Conservation (phyloP, 1,140 invertebrate genomes). For the Eupeodes corollae region DNA sequence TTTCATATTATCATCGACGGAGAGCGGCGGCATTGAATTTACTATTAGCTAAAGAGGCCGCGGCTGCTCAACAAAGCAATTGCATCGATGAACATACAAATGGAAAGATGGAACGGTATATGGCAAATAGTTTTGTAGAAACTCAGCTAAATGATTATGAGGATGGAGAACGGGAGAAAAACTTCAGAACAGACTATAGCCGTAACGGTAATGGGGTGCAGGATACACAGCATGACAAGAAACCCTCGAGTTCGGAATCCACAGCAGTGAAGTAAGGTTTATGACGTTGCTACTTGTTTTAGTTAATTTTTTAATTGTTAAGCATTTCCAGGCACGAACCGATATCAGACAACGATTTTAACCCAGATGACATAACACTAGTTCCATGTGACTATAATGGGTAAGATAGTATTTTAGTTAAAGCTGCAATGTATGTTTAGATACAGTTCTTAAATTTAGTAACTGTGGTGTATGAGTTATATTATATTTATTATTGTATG, state of each 20-base stretch:
- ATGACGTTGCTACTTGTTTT: not conserved
- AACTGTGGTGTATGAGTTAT: too few species aligned
- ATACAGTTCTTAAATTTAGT: too few species aligned
- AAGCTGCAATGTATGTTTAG: too few species aligned
- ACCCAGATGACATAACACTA: slow-evolving; percentile 32
- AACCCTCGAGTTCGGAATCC: too few species aligned
- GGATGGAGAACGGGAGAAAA: slow-evolving; percentile 3
- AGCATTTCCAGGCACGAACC: slow-evolving; percentile 24
- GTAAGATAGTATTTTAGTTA: slow-evolving; percentile 14
- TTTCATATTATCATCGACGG: slow-evolving; percentile 31
- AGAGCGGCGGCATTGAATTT: slow-evolving; percentile 23
- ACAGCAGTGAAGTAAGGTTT: slow-evolving; percentile 28
- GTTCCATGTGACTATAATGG: slow-evolving; percentile 35
- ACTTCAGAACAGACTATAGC: not conserved
- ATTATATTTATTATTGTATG: too few species aligned
- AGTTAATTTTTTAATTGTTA: not conserved
- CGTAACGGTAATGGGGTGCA: not conserved
- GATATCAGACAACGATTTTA: slow-evolving; percentile 32
- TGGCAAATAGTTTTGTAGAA: slow-evolving; percentile 34
- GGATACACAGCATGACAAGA: too few species aligned
- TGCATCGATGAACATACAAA: slow-evolving; percentile 23
- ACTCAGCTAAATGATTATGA: slow-evolving; percentile 23
- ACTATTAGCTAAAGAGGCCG: slow-evolving; percentile 21
- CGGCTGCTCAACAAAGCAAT: slow-evolving; percentile 16
- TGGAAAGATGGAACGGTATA: slow-evolving; percentile 28